These are phyloP conservation scores for Melitaea cinxia DNA, from an alignment of 1,140 invertebrate genomes.

Conservation along the genomic window DNA sequence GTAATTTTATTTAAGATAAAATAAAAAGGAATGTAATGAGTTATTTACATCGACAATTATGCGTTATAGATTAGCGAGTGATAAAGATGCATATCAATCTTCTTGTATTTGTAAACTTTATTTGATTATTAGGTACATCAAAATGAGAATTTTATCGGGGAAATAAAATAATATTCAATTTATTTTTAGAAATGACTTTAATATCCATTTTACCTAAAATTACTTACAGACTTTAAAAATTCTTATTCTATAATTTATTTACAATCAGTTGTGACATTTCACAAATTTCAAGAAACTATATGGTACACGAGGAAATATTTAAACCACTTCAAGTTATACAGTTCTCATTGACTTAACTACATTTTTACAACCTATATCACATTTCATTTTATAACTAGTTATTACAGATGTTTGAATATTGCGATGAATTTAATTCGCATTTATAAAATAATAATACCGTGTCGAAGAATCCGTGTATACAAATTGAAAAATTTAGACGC, in stretches of 20 bases:
- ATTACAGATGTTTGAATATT: conserved; percentile 32
- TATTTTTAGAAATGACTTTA: conserved; percentile 76
- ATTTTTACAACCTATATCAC: conserved; percentile 80
- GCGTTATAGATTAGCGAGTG: too few species aligned
- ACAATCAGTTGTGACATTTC: conserved; percentile 56
- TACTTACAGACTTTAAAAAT: conserved; percentile 80
- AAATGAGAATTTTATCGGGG: conserved; percentile 7
- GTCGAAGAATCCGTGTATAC: conserved; percentile 29
- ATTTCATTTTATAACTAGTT: conserved; percentile 74
- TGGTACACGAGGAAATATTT: conserved; percentile 53
- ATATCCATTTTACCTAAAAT: conserved; percentile 71
- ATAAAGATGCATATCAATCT: too few species aligned
- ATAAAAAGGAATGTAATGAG: too few species aligned
- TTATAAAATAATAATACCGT: conserved; percentile 35
- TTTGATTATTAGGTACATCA: neutral
- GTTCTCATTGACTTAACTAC: conserved; percentile 65
- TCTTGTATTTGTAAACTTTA: neutral
- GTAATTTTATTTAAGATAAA: too few species aligned
- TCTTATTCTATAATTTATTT: conserved; percentile 74
- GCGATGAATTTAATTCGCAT: conserved; percentile 18
- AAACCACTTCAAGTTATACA: conserved; percentile 52
- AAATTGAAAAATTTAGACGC: conserved; percentile 36
- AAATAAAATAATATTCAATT: conserved; percentile 18
- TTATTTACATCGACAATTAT: too few species aligned
- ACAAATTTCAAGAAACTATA: conserved; percentile 48